Evolutionary conservation across 2,797 vertebrate species (phyloP), one percentile per base, ranked within the genome.

Genomic region (Siniperca scherzeri): DNA sequence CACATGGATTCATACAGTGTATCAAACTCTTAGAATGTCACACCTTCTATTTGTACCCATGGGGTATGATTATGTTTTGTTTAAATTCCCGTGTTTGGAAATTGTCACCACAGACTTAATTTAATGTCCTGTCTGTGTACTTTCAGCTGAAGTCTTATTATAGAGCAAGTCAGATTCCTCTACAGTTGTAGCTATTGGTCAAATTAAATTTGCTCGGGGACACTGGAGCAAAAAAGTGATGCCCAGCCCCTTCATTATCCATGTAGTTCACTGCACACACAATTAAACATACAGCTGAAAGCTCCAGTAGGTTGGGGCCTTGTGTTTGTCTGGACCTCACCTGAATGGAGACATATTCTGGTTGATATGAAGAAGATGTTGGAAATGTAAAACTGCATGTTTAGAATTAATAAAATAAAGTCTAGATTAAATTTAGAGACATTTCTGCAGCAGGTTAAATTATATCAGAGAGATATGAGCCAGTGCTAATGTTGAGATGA

Each of bases 31-130:
- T 16, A 42, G 44, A 25, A 72, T 79, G 16, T 40, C 57, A 56
- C 27, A 73, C 0, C 4, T 36, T 74, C 17, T 42, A 46, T 61
- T 80, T 91, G 78, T 93, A 94, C 92, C 94, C 93, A 85, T 67
- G 5, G 92, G 93, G 90, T 91, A 92, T 88, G 42, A 76, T 69
- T 46, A 64, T 76, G 46, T 16, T 48, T n/a, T 38, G 9, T 62
- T 59, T 27, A 59, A 7, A 75, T 83, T 83, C 59, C 78, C 82
- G 64, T 56, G 4, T 68, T 80, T 82, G 81, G 70, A 91, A 90
- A 83, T 74, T 1, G 7, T 77, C 25, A 7, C 7, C 14, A 27
- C 17, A 53, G 13, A 71, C 9, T 40, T 64, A 3, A 25, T 33
- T 22, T 2, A 13, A 22, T 56, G 7, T 0, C 9, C 1, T 7